Conservation (phyloP, 2,888 invertebrate genomes). For the Tachystola acroxantha region DNA sequence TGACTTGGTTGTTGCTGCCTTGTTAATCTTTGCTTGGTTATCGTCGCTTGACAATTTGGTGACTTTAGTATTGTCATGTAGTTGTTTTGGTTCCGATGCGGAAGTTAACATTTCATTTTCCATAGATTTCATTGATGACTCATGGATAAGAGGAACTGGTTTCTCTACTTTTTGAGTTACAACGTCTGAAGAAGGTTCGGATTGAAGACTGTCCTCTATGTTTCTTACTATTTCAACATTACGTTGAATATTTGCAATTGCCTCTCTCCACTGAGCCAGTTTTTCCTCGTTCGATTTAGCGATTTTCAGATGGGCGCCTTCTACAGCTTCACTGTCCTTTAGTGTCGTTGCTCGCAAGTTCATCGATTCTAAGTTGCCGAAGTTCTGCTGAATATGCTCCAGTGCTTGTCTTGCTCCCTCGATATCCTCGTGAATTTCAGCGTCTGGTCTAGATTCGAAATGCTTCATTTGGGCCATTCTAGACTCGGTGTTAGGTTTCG, state of each 20-base stretch:
- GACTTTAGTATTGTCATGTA: slow-evolving; percentile 9
- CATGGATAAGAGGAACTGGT: not conserved
- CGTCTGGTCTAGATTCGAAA: slow-evolving; percentile 29
- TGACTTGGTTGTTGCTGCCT: slow-evolving; percentile 1
- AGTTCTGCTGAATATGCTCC: slow-evolving; percentile 46
- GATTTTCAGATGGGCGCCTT: slow-evolving; percentile 25
- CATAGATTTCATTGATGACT: slow-evolving; percentile 2
- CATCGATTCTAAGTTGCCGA: slow-evolving; percentile 43
- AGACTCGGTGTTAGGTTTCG: too few relatives aligned
- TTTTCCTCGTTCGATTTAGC: slow-evolving; percentile 42
- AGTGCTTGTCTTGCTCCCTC: slow-evolving; percentile 51
- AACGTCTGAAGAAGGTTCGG: slow-evolving; percentile 1
- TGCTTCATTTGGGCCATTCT: slow-evolving; percentile 27
- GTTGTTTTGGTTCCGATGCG: slow-evolving; percentile 17
- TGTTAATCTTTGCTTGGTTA: slow-evolving; percentile 11
- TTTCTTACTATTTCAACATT: slow-evolving; percentile 50
- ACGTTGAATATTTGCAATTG: slow-evolving; percentile 44
- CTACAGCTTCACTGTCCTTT: slow-evolving; percentile 28
- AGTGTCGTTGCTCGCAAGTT: slow-evolving; percentile 30
- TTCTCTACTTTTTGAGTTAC: not conserved
- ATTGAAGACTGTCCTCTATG: slow-evolving; percentile 54
- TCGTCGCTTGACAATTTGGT: slow-evolving; percentile 10
- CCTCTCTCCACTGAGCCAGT: slow-evolving; percentile 57
- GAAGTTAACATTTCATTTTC: slow-evolving; percentile 16
- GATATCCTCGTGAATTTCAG: slow-evolving; percentile 48